These are phyloP conservation scores for Pantala flavescens DNA, from an alignment of 1,140 invertebrate genomes.

Conservation along the genomic window DNA sequence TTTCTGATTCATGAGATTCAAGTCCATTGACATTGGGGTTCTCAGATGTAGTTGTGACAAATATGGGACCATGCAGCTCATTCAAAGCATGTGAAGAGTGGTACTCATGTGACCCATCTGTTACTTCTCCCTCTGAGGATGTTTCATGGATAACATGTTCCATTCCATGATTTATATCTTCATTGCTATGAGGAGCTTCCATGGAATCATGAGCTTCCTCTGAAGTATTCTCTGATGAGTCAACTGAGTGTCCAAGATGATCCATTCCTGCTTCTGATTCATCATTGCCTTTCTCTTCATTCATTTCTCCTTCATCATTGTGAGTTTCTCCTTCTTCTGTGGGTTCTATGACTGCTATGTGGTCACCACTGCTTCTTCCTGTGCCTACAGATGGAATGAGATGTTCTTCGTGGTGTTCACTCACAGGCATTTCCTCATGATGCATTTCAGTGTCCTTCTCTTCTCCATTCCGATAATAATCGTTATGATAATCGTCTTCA, in stretches of 20 bases:
- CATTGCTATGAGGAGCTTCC: not conserved
- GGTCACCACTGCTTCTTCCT: not conserved
- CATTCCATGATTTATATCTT: not conserved
- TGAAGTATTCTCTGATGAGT: not conserved
- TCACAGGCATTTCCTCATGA: not conserved
- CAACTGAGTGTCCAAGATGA: not conserved
- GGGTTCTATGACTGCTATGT: too few species aligned
- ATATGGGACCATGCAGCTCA: not conserved
- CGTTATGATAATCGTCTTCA: too few species aligned
- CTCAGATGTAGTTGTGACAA: not conserved
- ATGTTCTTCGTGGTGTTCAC: not conserved
- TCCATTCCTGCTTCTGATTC: not conserved
- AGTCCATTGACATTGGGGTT: not conserved
- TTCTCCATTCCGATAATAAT: too few species aligned
- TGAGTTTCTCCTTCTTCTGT: too few species aligned
- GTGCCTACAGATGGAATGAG: not conserved
- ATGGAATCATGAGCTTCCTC: not conserved
- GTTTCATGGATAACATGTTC: not conserved
- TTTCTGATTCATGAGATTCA: not conserved
- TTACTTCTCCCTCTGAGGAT: not conserved
- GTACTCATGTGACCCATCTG: not conserved
- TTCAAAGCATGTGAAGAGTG: not conserved
- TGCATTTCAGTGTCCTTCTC: too few species aligned
- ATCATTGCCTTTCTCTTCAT: not conserved
- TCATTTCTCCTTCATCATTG: not conserved